Percentiles rank a stretch among this genome's conserved stretches.
These are phyloP conservation scores for Microctenopoma lineatum DNA, from an alignment of 2,797 vertebrate species.

Conservation along the genomic window DNA sequence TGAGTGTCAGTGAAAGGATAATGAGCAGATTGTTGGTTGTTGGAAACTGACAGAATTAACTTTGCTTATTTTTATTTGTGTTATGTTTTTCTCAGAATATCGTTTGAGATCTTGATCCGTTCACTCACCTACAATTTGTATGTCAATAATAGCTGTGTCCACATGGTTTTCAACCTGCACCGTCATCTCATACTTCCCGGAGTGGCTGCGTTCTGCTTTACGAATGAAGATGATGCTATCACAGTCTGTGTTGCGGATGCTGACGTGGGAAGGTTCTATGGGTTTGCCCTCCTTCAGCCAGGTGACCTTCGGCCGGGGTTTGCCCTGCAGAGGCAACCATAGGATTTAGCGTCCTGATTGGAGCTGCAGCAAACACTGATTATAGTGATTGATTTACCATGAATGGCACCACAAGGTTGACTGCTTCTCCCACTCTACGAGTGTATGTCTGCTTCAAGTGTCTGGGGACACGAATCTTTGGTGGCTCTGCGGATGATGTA, in stretches of 20 bases:
- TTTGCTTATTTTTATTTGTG: background rate
- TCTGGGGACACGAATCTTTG: constrained; percentile 96
- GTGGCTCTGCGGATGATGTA: constrained; percentile 84
- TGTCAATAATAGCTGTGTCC: constrained; percentile 91
- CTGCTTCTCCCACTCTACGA: constrained; percentile 93
- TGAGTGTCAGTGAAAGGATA: constrained; percentile 55
- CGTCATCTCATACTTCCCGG: constrained; percentile 93
- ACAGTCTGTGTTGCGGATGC: constrained; percentile 94
- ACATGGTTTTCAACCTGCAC: constrained; percentile 93
- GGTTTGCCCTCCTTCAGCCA: constrained; percentile 91
- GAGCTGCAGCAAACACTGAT: background rate
- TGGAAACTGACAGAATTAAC: background rate
- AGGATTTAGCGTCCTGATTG: constrained; percentile 2
- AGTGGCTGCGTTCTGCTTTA: constrained; percentile 94
- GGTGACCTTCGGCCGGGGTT: constrained; percentile 92
- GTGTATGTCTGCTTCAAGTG: constrained; percentile 97
- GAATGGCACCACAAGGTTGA: constrained; percentile 97
- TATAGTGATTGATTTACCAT: constrained; percentile 81
- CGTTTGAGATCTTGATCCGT: background rate
- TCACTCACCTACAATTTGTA: constrained; percentile 94
- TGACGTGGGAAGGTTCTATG: constrained; percentile 90
- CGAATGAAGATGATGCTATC: constrained; percentile 98
- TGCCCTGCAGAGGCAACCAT: constrained; percentile 83
- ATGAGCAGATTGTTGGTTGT: background rate
- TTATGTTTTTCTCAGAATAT: background rate